Conservation (phyloP, 2,888 invertebrate genomes). For the Polydrusus tereticollis region DNA sequence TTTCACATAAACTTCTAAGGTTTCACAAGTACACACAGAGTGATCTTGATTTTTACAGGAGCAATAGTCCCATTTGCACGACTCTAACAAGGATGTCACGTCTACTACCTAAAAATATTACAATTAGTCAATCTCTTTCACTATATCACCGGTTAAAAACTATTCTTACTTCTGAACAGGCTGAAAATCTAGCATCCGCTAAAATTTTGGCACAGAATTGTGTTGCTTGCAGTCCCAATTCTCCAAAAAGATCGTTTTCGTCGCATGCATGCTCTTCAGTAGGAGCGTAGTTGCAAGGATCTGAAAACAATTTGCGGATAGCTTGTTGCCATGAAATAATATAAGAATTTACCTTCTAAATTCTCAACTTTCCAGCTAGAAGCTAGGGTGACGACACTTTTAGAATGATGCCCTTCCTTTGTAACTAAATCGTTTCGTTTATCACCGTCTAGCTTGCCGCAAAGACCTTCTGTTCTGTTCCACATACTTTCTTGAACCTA, state of each 20-base stretch:
- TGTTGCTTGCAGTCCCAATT: constrained; percentile 67
- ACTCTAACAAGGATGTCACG: constrained; percentile 75
- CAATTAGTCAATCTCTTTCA: too few species aligned
- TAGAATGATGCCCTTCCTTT: constrained; percentile 70
- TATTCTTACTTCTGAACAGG: constrained; percentile 67
- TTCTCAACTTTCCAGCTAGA: constrained; percentile 72
- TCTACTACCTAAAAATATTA: constrained; percentile 68
- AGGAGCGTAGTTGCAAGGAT: constrained; percentile 71
- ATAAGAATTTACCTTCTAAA: constrained; percentile 59
- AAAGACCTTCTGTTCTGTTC: constrained; percentile 86
- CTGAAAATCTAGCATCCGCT: constrained; percentile 74
- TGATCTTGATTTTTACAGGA: constrained; percentile 69
- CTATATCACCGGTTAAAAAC: too few species aligned
- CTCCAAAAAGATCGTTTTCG: constrained; percentile 54
- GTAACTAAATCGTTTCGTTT: constrained; percentile 77
- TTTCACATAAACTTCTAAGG: constrained; percentile 81
- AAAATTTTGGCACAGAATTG: constrained; percentile 76
- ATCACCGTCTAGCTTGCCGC: constrained; percentile 83
- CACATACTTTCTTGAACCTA: constrained; percentile 76
- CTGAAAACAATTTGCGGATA: constrained; percentile 62
- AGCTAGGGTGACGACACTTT: constrained; percentile 69
- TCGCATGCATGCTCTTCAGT: constrained; percentile 70
- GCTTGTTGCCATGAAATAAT: neutral
- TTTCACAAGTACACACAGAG: constrained; percentile 80
- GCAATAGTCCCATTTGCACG: constrained; percentile 88